phyloP scores from a whole-genome alignment of 2,797 vertebrate genomes.

The Enteromius radiatus region DNA sequence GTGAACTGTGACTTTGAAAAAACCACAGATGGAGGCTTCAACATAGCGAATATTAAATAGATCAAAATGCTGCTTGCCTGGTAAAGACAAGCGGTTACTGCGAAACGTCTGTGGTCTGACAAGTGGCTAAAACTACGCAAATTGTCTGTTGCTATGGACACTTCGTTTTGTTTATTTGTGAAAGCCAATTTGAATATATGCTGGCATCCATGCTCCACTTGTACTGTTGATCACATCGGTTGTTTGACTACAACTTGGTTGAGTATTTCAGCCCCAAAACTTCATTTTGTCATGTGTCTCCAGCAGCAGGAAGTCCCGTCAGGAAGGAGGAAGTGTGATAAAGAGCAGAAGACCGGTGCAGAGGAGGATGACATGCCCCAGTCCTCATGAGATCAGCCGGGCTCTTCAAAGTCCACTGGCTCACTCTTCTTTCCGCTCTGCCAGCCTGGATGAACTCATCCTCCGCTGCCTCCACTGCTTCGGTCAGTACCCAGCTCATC shows the following conservation, averaged over 20 bases:
- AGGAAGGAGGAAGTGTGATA: conserved; percentile 68
- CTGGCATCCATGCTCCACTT: neutral
- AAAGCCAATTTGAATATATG: neutral
- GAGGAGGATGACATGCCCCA: conserved; percentile 90
- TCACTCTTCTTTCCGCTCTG: conserved; percentile 69
- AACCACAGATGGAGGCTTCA: neutral
- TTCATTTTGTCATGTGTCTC: conserved; percentile 25
- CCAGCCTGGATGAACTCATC: conserved; percentile 66
- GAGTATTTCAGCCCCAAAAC: neutral
- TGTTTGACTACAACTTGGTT: neutral
- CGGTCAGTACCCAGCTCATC: conserved; percentile 72
- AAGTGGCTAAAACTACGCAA: neutral
- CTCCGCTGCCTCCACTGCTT: conserved; percentile 88
- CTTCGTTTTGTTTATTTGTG: conserved; percentile 1
- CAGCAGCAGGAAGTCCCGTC: conserved; percentile 80
- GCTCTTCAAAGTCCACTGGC: conserved; percentile 76
- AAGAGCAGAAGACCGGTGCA: conserved; percentile 73
- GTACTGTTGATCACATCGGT: neutral
- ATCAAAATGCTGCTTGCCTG: neutral
- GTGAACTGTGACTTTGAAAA: neutral
- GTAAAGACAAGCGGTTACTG: neutral
- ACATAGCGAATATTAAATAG: neutral
- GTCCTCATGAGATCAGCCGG: conserved; percentile 85
- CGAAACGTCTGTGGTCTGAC: neutral
- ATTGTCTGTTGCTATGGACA: neutral